Conservation (phyloP, 1,140 invertebrate genomes). For the Homalodisca vitripennis region DNA sequence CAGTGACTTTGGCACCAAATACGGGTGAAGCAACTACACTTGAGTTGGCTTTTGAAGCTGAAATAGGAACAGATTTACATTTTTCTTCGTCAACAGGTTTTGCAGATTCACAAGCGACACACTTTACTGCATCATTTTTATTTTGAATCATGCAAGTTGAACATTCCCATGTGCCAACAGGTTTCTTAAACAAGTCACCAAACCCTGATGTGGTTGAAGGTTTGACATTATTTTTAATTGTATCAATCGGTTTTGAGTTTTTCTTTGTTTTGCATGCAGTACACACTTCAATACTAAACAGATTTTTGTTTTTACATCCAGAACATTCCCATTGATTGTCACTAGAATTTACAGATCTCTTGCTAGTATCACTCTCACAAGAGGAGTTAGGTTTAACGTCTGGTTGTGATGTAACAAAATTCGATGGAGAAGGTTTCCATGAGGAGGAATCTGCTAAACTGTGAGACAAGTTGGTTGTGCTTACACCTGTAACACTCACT, state of each 20-base stretch:
- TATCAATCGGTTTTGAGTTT: background rate
- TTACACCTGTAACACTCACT: too few species aligned
- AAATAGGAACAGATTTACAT: background rate
- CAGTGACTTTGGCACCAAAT: too few species aligned
- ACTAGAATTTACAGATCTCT: background rate
- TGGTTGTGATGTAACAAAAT: too few species aligned
- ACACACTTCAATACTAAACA: slow-evolving; percentile 43
- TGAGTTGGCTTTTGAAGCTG: background rate
- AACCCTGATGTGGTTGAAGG: slow-evolving; percentile 43
- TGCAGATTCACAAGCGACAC: slow-evolving; percentile 54
- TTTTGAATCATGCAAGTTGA: slow-evolving; percentile 60
- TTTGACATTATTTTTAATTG: slow-evolving; percentile 3
- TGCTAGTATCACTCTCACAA: background rate
- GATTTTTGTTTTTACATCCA: slow-evolving; percentile 50
- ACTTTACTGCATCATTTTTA: slow-evolving; percentile 52
- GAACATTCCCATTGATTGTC: slow-evolving; percentile 57
- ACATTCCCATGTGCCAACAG: slow-evolving; percentile 58
- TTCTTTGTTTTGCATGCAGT: slow-evolving; percentile 53
- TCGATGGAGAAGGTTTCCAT: too few species aligned
- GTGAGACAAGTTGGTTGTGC: too few species aligned
- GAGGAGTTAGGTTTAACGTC: too few species aligned
- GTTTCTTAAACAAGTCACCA: slow-evolving; percentile 51
- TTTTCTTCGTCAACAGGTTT: slow-evolving; percentile 48
- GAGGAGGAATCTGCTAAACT: too few species aligned
- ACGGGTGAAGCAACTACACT: background rate